Base-by-base conservation (phyloP, 2,888 invertebrate species). In the Ectemnius continuus region DNA sequence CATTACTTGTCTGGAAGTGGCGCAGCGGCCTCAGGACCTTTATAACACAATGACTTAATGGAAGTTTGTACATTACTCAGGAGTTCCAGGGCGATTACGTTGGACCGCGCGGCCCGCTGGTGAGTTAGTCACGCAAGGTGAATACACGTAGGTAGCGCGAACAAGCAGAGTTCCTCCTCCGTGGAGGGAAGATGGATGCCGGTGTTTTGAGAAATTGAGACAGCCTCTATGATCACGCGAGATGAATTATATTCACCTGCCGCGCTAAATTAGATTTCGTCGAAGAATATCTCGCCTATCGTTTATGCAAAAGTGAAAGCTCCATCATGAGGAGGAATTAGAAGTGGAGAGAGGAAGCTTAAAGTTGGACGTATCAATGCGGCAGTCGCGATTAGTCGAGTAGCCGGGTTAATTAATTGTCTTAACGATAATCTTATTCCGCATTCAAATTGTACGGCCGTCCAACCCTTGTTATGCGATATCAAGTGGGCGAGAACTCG, bases 401-500 rank as follows among this genome's bases (percentile, higher is more conserved):
- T 8, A 11, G 36, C 76, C 76, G 78, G 73, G 80, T 80, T 82
- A 82, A 82, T 82, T 82, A 82, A 82, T 82, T 80, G 75, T 71
- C 71, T 76, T 82, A 82, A 76, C 82, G 80, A 80, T 82, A 82
- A 82, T 82, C 82, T 82, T 82, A 82, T 82, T 80, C 80, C 82
- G 75, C 73, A 83, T 80, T 83, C 83, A 83, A 83, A 83, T 82
- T 83, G 83, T 83, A 79, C 79, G 79, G 68, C 80, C 76, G 77
- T 79, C 79, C 74, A 73, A 78, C 74, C 79, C 83, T 80, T 84
- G 83, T 84, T 84, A 83, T 78, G 76, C 79, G 79, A 84, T 79
- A 82, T 84, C 81, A 82, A 84, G 79, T 78, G 76, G 81, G 80
- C 80, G 82, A 84, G 81, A 84, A 81, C 83, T 81, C 82, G 79